Base-by-base conservation (phyloP, 2,113 vertebrate species). In the Elachura formosa region DNA sequence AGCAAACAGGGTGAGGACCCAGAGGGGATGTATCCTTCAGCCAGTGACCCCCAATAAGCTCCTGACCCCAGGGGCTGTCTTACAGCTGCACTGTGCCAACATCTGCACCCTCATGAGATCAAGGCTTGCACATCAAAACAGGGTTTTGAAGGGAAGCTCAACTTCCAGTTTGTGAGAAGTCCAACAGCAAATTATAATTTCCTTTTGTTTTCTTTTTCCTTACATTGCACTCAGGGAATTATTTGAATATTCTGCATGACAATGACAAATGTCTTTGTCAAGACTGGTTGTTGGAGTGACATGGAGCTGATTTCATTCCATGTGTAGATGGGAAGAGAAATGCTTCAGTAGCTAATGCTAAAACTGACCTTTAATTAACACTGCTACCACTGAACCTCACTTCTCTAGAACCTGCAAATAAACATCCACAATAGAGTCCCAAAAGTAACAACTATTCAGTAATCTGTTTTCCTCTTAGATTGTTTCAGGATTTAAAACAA, bases 61-160 rank as follows among this genome's bases (percentile, higher is more conserved):
- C 31, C 58, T 40, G 51, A 25, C 15, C 15, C 29, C 61, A 5
- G 48, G 41, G 38, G 15, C 1, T 1, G n/a, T 8, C 56, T 2
- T 2, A 5, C 34, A n/a, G 24, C 59, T 9, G 15, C 72, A 1
- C 29, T 12, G 36, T 6, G 0, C 51, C 3, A 11, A 3, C 2
- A 12, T 1, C 56, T 10, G 1, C 11, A 2, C 46, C 38, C 7
- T 15, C 62, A 3, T 0, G 8, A 0, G 29, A 52, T 14, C 28
- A 22, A 58, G 68, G 26, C 36, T 28, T 59, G 7, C 88, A 40
- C 59, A 34, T 8, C 16, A 41, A n/a, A 61, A 6, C 31, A 29
- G 52, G 29, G 12, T 2, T 26, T 77, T 54, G 59, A 81, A 54
- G 56, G 33, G 49, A 13, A 46, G 20, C 48, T 84, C 40, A 40